Percentiles rank a stretch among this genome's conserved stretches.
These are phyloP conservation scores for Drosophila histrio DNA, from an alignment of 2,888 invertebrate genomes.

Conservation along the genomic window DNA sequence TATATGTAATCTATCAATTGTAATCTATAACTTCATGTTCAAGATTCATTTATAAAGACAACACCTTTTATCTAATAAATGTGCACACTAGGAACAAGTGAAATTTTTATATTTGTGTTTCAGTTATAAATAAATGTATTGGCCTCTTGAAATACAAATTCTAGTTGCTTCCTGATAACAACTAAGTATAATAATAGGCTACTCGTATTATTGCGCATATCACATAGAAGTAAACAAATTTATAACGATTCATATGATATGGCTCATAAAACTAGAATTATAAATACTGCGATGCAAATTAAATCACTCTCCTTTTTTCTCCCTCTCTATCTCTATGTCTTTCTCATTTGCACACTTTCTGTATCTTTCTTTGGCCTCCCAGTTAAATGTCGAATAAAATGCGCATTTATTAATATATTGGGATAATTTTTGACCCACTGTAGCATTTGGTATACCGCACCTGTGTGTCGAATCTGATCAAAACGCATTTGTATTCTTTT, in stretches of 20 bases:
- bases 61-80: no score
- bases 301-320: not conserved
- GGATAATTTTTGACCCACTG: constrained; percentile 40
- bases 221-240: constrained; percentile 4
- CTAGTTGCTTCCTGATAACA: constrained; percentile 8
- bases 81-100: no score
- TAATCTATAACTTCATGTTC: no score
- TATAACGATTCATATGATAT: constrained; percentile 11
- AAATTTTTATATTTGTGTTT: no score
- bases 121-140: no score
- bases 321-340: not conserved
- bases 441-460: constrained; percentile 7
- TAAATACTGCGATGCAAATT: constrained; percentile 20
- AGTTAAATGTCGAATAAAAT: constrained; percentile 29
- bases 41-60: no score
- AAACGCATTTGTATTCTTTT: constrained; percentile 54
- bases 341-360: constrained; percentile 1
- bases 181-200: not conserved
- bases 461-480: constrained; percentile 20
- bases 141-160: not conserved
- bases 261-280: constrained; percentile 23
- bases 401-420: constrained; percentile 38
- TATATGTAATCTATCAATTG: no score
- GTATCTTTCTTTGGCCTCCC: not conserved
- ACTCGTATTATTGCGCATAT: constrained; percentile 11